Conservation (phyloP, 2,797 vertebrate species). For the Hypotaenidia philippensis region DNA sequence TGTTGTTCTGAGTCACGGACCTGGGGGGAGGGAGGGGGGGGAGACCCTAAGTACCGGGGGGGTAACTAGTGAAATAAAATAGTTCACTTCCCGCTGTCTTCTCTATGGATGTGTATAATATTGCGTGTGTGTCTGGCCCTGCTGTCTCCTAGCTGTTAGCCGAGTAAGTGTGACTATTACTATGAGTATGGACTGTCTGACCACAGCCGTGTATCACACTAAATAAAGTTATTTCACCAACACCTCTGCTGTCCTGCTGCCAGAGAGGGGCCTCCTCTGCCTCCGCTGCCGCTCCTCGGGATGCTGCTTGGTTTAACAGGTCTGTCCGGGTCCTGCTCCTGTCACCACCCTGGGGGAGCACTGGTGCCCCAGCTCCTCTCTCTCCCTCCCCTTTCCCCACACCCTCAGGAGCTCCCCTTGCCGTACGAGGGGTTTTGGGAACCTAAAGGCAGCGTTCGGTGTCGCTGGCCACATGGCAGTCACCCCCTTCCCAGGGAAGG, state of each 20-base stretch:
- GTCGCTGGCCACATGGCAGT: not conserved
- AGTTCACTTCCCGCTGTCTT: slow-evolving; percentile 82
- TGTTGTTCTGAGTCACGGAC: slow-evolving; percentile 64
- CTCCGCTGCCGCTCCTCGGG: not conserved
- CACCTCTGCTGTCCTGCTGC: not conserved
- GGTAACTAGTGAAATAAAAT: slow-evolving; percentile 59
- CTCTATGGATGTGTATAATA: slow-evolving; percentile 89
- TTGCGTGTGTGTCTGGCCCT: slow-evolving; percentile 89
- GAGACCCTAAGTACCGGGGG: slow-evolving; percentile 35
- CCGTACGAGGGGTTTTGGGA: fast-evolving
- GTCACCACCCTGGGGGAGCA: fast-evolving
- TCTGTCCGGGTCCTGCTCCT: not conserved
- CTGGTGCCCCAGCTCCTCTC: not conserved
- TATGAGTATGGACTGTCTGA: slow-evolving; percentile 92
- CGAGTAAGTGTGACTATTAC: slow-evolving; percentile 91
- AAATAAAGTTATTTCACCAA: slow-evolving; percentile 92
- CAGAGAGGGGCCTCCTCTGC: not conserved
- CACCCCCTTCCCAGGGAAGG: too few species aligned
- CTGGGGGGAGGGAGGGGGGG: slow-evolving; percentile 54
- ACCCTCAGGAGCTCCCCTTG: too few species aligned
- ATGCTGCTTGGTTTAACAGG: too few species aligned
- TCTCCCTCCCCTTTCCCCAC: not conserved
- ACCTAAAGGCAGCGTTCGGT: fast-evolving
- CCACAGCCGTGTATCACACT: slow-evolving; percentile 90
- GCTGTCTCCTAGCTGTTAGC: slow-evolving; percentile 94